Conservation (phyloP, 2,797 vertebrate species). For the Champsocephalus gunnari region DNA sequence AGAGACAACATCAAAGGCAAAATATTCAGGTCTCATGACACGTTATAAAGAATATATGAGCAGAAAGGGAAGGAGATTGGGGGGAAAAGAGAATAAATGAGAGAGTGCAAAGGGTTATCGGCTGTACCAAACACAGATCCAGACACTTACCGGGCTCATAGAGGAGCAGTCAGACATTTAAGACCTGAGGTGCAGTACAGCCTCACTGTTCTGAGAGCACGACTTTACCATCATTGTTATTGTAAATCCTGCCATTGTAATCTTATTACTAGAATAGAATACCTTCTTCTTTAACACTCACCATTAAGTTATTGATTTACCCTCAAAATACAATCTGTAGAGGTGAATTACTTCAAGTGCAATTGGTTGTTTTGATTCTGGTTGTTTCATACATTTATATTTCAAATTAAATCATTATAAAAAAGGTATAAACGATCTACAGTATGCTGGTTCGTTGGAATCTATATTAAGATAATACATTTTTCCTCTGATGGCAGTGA, state of each 20-base stretch:
- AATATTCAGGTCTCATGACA: slow-evolving; percentile 76
- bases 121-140: slow-evolving; percentile 60
- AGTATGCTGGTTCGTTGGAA: background rate
- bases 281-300: background rate
- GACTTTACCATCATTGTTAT: background rate
- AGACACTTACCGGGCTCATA: slow-evolving; percentile 72
- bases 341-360: background rate
- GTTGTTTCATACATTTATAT: background rate
- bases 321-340: background rate
- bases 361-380: background rate
- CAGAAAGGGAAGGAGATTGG: slow-evolving; percentile 47
- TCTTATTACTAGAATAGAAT: background rate
- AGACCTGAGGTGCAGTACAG: slow-evolving; percentile 15
- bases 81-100: slow-evolving; percentile 65
- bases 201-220: background rate
- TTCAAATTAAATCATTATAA: background rate
- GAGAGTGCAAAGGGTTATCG: slow-evolving; percentile 59
- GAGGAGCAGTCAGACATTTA: slow-evolving; percentile 42
- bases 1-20: slow-evolving; percentile 75
- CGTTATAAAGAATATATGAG: slow-evolving; percentile 70
- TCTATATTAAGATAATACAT: background rate
- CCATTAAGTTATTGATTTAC: background rate
- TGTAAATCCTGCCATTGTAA: background rate
- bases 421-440: background rate
- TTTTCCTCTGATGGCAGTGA: too few species aligned